Conservation (phyloP, 1,140 invertebrate genomes). For the Diorhabda carinulata region DNA sequence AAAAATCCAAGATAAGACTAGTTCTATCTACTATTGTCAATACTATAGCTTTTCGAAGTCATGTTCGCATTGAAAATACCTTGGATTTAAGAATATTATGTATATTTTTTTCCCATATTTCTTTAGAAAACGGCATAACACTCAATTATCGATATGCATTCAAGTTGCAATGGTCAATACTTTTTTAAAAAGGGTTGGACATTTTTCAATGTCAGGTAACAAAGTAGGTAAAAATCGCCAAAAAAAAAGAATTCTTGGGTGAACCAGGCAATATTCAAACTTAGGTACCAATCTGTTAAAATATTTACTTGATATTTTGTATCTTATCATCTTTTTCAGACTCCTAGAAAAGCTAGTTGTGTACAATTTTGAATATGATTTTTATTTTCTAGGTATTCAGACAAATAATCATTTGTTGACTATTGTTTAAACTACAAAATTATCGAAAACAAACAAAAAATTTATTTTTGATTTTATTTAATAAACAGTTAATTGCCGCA, state of each 20-base stretch:
- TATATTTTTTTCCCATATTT: neutral
- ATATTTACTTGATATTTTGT: neutral
- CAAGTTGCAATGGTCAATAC: constrained; percentile 7
- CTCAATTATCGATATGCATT: constrained; percentile 5
- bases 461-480: neutral
- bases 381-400: neutral
- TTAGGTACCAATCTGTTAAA: neutral
- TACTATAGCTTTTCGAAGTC: no score
- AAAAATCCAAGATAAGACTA: no score
- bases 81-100: no score
- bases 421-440: neutral
- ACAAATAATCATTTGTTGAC: no score
- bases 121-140: neutral
- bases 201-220: constrained; percentile 12
- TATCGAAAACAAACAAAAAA: neutral
- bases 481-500: neutral
- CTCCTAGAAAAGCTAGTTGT: neutral
- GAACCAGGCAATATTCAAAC: neutral
- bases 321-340: neutral
- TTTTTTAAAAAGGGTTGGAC: constrained; percentile 20
- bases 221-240: constrained; percentile 9
- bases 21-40: no score
- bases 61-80: no score
- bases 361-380: neutral
- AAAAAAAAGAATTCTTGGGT: neutral